A percentile compares a stretch with the other conserved stretches of the same genome.
phyloP scores from a whole-genome alignment of 2,797 vertebrate species.

The Meriones psammophilus region DNA sequence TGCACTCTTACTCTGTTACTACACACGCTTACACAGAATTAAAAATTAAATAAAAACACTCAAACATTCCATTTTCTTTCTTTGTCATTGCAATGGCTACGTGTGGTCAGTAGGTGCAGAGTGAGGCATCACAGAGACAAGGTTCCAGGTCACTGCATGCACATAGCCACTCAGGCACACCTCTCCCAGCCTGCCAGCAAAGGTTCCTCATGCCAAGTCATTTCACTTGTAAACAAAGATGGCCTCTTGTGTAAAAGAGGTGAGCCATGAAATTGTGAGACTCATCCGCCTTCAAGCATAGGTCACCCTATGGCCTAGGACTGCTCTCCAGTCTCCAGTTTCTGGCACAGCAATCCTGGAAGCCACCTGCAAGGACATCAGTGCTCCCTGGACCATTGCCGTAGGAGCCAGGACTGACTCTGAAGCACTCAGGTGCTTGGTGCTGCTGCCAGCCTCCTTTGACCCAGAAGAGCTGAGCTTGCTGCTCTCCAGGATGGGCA shows the following conservation, averaged over 20 bases:
- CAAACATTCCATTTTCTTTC: neutral
- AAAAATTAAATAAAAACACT: neutral
- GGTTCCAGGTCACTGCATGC: neutral
- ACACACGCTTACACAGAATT: neutral
- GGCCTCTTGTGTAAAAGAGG: neutral
- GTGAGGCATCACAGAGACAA: neutral
- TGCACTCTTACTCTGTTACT: too few relatives aligned
- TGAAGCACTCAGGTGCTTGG: neutral
- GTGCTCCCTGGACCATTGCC: neutral
- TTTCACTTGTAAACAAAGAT: constrained; percentile 73
- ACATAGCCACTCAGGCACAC: neutral
- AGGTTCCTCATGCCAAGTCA: constrained; percentile 80
- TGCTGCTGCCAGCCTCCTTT: neutral
- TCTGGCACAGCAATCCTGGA: neutral
- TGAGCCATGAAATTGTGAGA: neutral
- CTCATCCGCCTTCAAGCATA: neutral
- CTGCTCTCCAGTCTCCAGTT: neutral
- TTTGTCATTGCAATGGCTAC: constrained; percentile 2
- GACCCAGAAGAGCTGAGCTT: neutral
- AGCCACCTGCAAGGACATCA: neutral
- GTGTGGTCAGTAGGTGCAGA: neutral
- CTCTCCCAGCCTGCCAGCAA: constrained; percentile 73
- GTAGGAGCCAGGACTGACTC: neutral
- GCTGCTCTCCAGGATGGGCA: neutral
- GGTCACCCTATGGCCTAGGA: neutral